Conservation (phyloP, 2,888 invertebrate genomes). For the Sphecodes monilicornis region DNA sequence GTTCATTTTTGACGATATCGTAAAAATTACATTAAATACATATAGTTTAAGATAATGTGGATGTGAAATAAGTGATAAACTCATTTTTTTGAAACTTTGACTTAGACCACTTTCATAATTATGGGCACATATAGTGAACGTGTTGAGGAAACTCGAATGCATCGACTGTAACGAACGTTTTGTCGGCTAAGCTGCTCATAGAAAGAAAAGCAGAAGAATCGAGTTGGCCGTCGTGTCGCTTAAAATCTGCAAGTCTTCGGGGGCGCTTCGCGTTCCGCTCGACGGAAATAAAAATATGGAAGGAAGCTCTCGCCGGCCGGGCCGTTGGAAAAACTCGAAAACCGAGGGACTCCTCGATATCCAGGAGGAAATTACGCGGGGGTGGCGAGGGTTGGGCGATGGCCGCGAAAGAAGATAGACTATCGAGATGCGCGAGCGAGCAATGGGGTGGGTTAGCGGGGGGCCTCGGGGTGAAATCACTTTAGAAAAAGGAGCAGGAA, state of each 20-base stretch:
- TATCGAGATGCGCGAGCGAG: slow-evolving; percentile 4
- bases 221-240: slow-evolving; percentile 15
- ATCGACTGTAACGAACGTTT: background rate
- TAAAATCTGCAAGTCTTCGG: slow-evolving; percentile 15
- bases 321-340: slow-evolving; percentile 3
- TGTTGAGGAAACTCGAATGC: too few species aligned
- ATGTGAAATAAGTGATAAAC: too few species aligned
- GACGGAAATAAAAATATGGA: background rate
- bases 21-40: too few species aligned
- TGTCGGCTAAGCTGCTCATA: background rate
- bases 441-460: background rate
- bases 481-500: slow-evolving; percentile 38
- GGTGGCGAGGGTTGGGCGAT: slow-evolving; percentile 11
- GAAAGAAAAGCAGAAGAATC: background rate
- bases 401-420: slow-evolving; percentile 8
- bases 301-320: background rate
- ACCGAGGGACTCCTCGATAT: slow-evolving; percentile 26
- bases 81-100: too few species aligned
- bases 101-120: too few species aligned
- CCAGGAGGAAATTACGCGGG: slow-evolving; percentile 43
- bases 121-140: too few species aligned
- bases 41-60: too few species aligned
- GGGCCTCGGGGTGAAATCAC: slow-evolving; percentile 27
- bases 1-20: too few species aligned
- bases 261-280: background rate